Percentiles rank a stretch among this genome's conserved stretches.
phyloP scores from a whole-genome alignment of 2,797 vertebrate genomes.

The Florisuga fusca region DNA sequence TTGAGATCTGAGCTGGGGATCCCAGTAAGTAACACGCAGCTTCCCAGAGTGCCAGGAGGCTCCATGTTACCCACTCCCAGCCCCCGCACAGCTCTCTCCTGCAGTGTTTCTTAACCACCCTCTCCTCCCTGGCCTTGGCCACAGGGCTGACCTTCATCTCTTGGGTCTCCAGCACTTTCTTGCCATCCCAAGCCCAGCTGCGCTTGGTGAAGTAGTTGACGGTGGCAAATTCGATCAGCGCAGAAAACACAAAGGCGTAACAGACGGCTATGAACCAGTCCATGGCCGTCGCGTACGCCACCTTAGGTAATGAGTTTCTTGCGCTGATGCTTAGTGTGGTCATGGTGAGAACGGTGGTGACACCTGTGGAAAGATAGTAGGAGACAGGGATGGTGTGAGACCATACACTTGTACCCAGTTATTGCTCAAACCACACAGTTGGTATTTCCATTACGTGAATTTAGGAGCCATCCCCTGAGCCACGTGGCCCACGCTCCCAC shows the following conservation, averaged over 20 bases:
- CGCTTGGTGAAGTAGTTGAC: conserved; percentile 99
- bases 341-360: conserved; percentile 99
- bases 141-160: conserved; percentile 90
- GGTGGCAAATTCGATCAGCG: conserved; percentile 98
- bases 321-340: conserved; percentile 99
- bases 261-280: conserved; percentile 99
- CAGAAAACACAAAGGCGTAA: conserved; percentile 99
- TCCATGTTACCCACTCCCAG: conserved; percentile 74
- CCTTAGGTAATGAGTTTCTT: conserved; percentile 98
- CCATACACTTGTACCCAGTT: fast-evolving
- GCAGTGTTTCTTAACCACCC: conserved; percentile 46
- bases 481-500: fast-evolving
- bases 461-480: neutral
- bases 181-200: conserved; percentile 99
- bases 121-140: neutral
- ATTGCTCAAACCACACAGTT: neutral
- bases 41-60: conserved; percentile 55
- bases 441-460: neutral
- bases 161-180: conserved; percentile 91
- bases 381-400: neutral
- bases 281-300: conserved; percentile 99
- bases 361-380: conserved; percentile 84
- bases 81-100: conserved; percentile 58
- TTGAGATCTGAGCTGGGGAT: conserved; percentile 64
- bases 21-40: conserved; percentile 77